Percentiles rank a stretch among this genome's conserved stretches.
Conservation (phyloP, 2,797 vertebrate species). For the Manis javanica region DNA sequence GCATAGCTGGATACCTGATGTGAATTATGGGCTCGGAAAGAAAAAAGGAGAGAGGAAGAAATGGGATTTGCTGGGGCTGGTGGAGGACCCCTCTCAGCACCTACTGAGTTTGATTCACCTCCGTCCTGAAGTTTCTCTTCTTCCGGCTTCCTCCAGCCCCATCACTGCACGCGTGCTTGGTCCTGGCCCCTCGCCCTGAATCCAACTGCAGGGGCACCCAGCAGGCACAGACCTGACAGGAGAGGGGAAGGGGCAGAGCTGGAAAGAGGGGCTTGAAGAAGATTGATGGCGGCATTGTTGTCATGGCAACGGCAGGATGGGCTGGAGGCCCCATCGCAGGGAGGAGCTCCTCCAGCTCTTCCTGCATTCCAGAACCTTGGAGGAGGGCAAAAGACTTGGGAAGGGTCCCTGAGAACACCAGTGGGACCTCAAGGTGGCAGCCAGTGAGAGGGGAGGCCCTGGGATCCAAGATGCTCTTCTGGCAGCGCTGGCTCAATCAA, state of each 20-base stretch:
- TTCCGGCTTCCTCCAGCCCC: background rate
- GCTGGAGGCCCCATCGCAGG: background rate
- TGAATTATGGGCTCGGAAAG: background rate
- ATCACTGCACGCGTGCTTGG: fast-evolving
- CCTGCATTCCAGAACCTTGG: background rate
- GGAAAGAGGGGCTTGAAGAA: slow-evolving; percentile 57
- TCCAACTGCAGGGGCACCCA: background rate
- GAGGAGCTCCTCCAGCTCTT: background rate
- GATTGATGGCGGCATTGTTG: slow-evolving; percentile 58
- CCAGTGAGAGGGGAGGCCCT: background rate
- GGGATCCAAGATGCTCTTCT: background rate
- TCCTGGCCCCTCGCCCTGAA: background rate
- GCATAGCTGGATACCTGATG: background rate
- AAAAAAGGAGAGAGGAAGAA: background rate
- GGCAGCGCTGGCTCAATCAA: background rate
- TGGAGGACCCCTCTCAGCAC: too few relatives aligned
- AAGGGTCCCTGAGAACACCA: background rate
- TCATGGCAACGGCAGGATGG: slow-evolving; percentile 53
- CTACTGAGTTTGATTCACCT: background rate
- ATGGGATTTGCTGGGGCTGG: background rate
- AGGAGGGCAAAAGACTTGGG: background rate
- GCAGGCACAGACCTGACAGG: background rate
- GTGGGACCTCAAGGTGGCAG: background rate
- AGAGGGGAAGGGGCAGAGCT: slow-evolving; percentile 37
- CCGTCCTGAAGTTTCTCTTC: background rate